A percentile compares a stretch with the other conserved stretches of the same genome.
These are phyloP conservation scores for Mareca strepera DNA, from an alignment of 2,797 vertebrate genomes.

Conservation along the genomic window DNA sequence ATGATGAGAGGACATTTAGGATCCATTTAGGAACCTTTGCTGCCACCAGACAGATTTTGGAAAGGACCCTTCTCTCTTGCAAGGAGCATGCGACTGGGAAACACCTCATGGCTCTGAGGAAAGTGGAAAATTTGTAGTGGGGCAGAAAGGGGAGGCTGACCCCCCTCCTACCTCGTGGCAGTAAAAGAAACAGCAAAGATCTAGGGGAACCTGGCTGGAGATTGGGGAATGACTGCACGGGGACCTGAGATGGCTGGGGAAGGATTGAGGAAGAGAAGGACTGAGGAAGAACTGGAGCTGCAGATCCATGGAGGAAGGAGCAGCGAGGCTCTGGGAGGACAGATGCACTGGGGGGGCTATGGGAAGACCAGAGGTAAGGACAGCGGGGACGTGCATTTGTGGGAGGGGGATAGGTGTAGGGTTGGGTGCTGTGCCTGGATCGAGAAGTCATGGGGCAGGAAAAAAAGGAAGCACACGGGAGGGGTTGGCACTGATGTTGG, in stretches of 20 bases:
- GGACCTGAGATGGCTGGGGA: neutral
- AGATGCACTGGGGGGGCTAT: neutral
- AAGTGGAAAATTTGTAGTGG: neutral
- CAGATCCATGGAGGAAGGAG: neutral
- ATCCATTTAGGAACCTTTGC: neutral
- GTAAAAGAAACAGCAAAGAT: neutral
- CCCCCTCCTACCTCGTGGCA: neutral
- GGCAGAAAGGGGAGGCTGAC: neutral
- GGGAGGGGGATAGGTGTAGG: neutral
- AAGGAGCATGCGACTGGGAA: neutral
- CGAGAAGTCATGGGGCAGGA: neutral
- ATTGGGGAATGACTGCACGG: neutral
- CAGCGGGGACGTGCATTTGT: accelerated
- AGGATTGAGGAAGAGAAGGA: neutral
- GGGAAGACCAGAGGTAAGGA: neutral
- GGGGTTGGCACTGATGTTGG: accelerated
- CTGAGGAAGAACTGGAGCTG: neutral
- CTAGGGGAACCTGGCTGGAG: neutral
- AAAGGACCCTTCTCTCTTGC: neutral
- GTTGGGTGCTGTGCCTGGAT: neutral
- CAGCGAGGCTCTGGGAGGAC: neutral
- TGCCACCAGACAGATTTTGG: neutral
- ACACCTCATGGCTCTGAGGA: neutral
- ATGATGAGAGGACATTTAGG: too few species aligned
- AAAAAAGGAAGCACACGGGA: neutral